Base-by-base conservation (phyloP, 35 echinoderm and acorn worm species). In the Lytechinus pictus region DNA sequence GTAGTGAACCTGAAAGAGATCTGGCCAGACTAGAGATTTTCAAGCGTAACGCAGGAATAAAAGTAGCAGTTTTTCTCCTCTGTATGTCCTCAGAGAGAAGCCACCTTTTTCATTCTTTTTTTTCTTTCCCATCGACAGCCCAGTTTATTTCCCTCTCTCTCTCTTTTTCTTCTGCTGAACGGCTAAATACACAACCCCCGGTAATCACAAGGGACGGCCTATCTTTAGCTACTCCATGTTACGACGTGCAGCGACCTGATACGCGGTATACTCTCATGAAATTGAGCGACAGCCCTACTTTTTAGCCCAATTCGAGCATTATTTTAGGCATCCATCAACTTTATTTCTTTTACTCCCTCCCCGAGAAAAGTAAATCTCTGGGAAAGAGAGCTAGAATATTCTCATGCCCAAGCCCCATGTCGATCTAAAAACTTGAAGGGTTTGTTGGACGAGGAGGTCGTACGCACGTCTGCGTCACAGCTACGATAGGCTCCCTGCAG, bases 1-100 rank as follows among this genome's bases (percentile, higher is more conserved):
- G 94, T 96, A 96, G 54, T 96, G 96, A 96, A 94, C 96, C 96
- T 96, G 94, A 96, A 96, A 96, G 96, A 61, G 94, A 96, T 96
- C 96, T 89, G 94, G 96, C 87, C 56, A 94, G 87, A 89, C 92
- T 66, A 93, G 28, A 93, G 53, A 94, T 96, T 96, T 96, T 89
- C 53, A 86, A 94, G 92, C 92, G 91, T 89, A 28, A 72, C 71
- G 66, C 52, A 90, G 29, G 88, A 90, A 90, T 90, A 90, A 90
- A 79, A 90, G 88, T 90, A 90, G 88, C 88, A 90, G 55, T 27
- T 93, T 93, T 93, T 90, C 52, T 90, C 52, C 27, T 89, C 88
- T 90, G 28, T 90, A 52, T 90, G 14, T 90, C 88, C 88, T 54
- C 88, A 52, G 66, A 79, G 66, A 79, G 16, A 79, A 79, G 19